Percentiles rank a stretch among this genome's conserved stretches.
Conservation (phyloP, 2,888 invertebrate genomes). For the Cosmia pyralina region DNA sequence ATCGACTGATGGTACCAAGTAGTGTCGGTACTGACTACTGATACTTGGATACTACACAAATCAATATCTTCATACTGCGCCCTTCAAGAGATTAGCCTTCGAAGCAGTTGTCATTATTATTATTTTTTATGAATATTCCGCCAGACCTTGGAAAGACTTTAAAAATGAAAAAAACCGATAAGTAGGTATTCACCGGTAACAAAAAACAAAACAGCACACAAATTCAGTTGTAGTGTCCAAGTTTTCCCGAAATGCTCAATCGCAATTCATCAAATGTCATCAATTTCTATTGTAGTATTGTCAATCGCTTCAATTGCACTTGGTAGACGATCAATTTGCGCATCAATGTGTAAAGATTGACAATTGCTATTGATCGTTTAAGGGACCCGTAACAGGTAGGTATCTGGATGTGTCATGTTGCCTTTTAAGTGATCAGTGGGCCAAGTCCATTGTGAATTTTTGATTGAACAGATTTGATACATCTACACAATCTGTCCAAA, state of each 20-base stretch:
- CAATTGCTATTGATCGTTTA: too few species aligned
- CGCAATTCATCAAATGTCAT: too few species aligned
- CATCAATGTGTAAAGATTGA: too few species aligned
- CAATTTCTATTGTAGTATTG: too few species aligned
- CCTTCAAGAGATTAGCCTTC: conserved; percentile 7
- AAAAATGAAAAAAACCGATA: not conserved
- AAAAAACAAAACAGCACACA: too few species aligned
- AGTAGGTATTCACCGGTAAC: not conserved
- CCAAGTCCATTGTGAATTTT: not conserved
- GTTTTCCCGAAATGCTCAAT: not conserved
- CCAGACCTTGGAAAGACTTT: too few species aligned
- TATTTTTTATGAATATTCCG: not conserved
- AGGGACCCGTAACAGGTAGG: too few species aligned
- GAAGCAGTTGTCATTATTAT: not conserved
- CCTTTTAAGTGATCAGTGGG: not conserved
- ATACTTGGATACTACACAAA: conserved; percentile 12
- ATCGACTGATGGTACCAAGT: conserved; percentile 54
- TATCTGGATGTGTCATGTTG: not conserved
- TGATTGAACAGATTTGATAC: too few species aligned
- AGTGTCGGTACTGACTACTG: conserved; percentile 45
- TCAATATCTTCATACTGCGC: conserved; percentile 23
- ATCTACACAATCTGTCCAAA: not conserved
- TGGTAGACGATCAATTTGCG: too few species aligned
- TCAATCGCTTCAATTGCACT: too few species aligned
- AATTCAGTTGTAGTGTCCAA: not conserved